Conservation (phyloP, 2,888 invertebrate species). For the Tillus elongatus region DNA sequence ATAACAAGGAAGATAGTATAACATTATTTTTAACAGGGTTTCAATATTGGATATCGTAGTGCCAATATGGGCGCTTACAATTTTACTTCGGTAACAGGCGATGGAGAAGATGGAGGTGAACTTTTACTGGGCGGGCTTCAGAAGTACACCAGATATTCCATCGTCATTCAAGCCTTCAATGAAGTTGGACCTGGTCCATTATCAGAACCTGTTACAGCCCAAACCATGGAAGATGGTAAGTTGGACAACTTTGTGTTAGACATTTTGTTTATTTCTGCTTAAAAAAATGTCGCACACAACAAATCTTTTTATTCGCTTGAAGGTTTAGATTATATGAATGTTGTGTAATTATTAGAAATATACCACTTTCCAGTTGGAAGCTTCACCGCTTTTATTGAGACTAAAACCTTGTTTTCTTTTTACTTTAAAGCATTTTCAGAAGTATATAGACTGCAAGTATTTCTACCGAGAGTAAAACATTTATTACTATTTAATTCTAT, state of each 20-base stretch:
- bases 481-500: too few species aligned
- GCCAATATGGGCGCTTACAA: slow-evolving; percentile 52
- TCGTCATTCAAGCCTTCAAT: slow-evolving; percentile 66
- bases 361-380: too few species aligned
- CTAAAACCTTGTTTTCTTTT: too few species aligned
- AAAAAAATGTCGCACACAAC: too few species aligned
- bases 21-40: too few species aligned
- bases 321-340: slow-evolving; percentile 9
- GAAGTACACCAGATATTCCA: slow-evolving; percentile 58
- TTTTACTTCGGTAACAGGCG: slow-evolving; percentile 58
- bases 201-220: slow-evolving; percentile 57
- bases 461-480: too few species aligned
- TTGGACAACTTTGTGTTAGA: not conserved
- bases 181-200: slow-evolving; percentile 65
- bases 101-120: slow-evolving; percentile 62
- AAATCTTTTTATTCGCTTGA: slow-evolving; percentile 5
- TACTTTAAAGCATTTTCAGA: too few species aligned
- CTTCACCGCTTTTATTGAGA: too few species aligned
- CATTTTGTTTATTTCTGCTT: not conserved
- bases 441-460: too few species aligned
- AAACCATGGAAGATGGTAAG: slow-evolving; percentile 67
- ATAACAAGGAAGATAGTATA: not conserved
- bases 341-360: not conserved
- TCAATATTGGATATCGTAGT: slow-evolving; percentile 59
- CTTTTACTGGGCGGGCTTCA: slow-evolving; percentile 53